Evolutionary conservation across 2,797 vertebrate species (phyloP), one percentile per base, ranked within the genome.

Genomic region (Hydrophis major): DNA sequence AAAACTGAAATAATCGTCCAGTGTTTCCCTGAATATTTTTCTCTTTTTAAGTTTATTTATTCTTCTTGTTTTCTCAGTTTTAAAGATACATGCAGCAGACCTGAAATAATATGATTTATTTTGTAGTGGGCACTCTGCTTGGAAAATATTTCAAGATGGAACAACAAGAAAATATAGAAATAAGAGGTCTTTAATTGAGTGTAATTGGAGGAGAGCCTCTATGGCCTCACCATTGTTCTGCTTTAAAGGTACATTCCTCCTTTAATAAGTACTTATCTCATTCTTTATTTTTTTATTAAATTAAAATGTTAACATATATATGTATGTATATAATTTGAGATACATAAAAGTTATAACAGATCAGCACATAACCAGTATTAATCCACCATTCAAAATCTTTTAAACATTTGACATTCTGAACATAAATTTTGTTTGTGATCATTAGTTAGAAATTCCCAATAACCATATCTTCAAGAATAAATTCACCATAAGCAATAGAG

Each of bases 181-280:
- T 90, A 47, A 92, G 28, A 18, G 42, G 55, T 86, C 57, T 61
- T 86, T 61, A 50, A 61, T n/a, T n/a, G 42, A 87, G 10, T 25
- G 47, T 66, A 42, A 53, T 55, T 56, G 14, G 53, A 4, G 32
- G 66, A 20, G n/a, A 7, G n/a, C 50, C n/a, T 47, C 10, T 16
- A 53, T 27, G 57, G 42, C 57, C 37, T 61, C 57, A 27, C 47
- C 32, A n/a, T 50, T 87, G 50, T 69, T 93, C 59, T 87, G 53
- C 87, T 87, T 90, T 47, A 66, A 66, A 50, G 55, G 63, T 78
- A 87, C 92, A 93, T 86, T 92, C 92, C 78, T 93, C 63, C 83
- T 88, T 93, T 90, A 32, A 78, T 83, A 61, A 86, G 57, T 89
- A 88, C n/a, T 88, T 89, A 63, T 59, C 18, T 78, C 25, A 47